Evolutionary conservation across 2,888 invertebrate species (phyloP).

Genomic region (Spisula solida): DNA sequence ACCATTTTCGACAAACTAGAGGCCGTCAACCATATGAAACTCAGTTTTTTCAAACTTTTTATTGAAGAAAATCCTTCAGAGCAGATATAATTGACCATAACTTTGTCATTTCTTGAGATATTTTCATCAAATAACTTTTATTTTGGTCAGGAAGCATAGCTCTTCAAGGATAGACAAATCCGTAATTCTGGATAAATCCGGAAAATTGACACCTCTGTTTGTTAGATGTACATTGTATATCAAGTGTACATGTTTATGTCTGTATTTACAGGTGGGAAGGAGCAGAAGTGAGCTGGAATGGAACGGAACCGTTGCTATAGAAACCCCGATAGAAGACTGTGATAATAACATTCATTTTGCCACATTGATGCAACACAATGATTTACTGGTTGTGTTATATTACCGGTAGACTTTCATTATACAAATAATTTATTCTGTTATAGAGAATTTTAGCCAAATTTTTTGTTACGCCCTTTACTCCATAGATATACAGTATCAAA

Average conservation of each 20-base stretch:
- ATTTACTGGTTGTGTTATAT: background rate
- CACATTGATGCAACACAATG: background rate
- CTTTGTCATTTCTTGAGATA: too few relatives aligned
- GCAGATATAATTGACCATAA: too few relatives aligned
- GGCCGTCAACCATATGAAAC: too few relatives aligned
- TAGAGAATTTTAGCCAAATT: background rate
- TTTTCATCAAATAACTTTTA: too few relatives aligned
- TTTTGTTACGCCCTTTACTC: background rate
- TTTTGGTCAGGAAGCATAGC: too few relatives aligned
- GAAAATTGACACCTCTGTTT: too few relatives aligned
- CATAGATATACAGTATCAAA: too few relatives aligned
- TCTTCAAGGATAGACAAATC: too few relatives aligned
- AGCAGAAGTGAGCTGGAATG: slow-evolving; percentile 88
- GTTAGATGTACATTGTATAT: background rate
- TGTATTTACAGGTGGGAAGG: slow-evolving; percentile 86
- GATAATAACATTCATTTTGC: background rate
- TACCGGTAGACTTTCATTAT: background rate
- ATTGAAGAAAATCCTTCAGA: too few relatives aligned
- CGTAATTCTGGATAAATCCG: too few relatives aligned
- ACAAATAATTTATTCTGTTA: background rate
- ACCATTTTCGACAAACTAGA: too few relatives aligned
- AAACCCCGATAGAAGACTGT: background rate
- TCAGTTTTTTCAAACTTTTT: too few relatives aligned
- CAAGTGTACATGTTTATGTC: background rate
- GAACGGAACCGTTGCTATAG: slow-evolving; percentile 87